Base-by-base conservation (phyloP, 2,797 vertebrate genomes). In the Novumbra hubbsi region DNA sequence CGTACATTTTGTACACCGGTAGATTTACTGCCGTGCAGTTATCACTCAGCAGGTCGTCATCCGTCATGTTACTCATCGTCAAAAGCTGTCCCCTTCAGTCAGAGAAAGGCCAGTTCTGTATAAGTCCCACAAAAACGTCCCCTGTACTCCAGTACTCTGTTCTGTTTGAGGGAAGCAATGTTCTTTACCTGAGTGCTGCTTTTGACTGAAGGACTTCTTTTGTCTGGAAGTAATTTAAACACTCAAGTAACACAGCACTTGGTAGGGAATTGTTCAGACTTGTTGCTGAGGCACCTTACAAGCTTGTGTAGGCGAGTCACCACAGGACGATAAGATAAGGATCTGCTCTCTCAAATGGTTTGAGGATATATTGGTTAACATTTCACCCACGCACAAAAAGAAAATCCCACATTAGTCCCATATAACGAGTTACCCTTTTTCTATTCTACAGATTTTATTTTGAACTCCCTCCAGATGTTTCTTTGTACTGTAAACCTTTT, bases 1-100 rank as follows among this genome's bases (percentile, higher is more conserved):
- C 91, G 57, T 86, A 91, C 2, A 91, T 84, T 0, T 48, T 83
- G 60, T 93, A 93, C 68, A 90, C 80, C 0, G 0, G 0, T 3
- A 1, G 0, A 74, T 71, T 66, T 0, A 38, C 28, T 65, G 62
- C 68, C 0, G 73, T 28, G 38, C 89, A 87, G 38, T 84, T 86
- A 4, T 86, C 62, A 0, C 50, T 71, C 0, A 2, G 6, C 6
- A 76, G 64, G 6, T 24, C 68, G 0, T 2, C 1, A 1, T 15
- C 24, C 15, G 21, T 71, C 4, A 5, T 38, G 16, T 7, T 28
- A 17, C 0, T 16, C 62, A 64, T 64, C 16, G 27, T 64, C 5
- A 30, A 19, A 65, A 65, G 15, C 27, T 14, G 55, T 24, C 28
- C 15, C 8, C 1, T 30, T 14, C 4, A 19, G 28, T 64, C 27